These are phyloP conservation scores for Rana temporaria DNA, from an alignment of 2,113 vertebrate genomes.

Conservation along the genomic window DNA sequence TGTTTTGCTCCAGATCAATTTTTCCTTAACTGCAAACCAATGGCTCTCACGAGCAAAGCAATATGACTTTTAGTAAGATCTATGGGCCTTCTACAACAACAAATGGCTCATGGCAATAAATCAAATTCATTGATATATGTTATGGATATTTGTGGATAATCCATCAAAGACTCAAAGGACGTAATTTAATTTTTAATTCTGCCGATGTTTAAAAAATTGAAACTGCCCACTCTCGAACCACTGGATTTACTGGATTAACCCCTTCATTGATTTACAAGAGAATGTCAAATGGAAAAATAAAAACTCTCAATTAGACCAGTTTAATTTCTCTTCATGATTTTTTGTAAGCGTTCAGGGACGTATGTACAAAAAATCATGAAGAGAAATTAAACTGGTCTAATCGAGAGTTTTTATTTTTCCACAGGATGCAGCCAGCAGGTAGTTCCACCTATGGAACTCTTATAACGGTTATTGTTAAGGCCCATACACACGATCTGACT, in stretches of 20 bases:
- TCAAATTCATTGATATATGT: conserved; percentile 53
- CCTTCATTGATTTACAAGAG: not conserved
- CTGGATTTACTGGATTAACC: not conserved
- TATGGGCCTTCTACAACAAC: conserved; percentile 52
- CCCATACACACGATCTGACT: no score
- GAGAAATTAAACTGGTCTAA: no score
- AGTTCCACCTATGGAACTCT: no score
- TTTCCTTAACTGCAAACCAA: conserved; percentile 58
- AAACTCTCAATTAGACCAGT: no score
- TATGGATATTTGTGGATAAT: conserved; percentile 41
- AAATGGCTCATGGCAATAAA: conserved; percentile 51
- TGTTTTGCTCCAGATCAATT: conserved; percentile 44
- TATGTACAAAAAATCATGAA: no score
- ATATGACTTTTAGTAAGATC: conserved; percentile 61
- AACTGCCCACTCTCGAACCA: not conserved
- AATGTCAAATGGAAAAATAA: no score
- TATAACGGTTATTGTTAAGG: no score
- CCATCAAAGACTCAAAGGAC: conserved; percentile 16
- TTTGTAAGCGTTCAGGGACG: no score
- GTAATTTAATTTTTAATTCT: conserved; percentile 16
- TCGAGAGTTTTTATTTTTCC: no score
- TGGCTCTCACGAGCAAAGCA: conserved; percentile 59
- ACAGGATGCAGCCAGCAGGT: no score
- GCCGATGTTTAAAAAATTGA: conserved; percentile 1
- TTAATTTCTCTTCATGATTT: no score